A percentile compares a stretch with the other conserved stretches of the same genome.
Conservation (phyloP, 1,140 invertebrate genomes). For the Saccostrea glomerata region DNA sequence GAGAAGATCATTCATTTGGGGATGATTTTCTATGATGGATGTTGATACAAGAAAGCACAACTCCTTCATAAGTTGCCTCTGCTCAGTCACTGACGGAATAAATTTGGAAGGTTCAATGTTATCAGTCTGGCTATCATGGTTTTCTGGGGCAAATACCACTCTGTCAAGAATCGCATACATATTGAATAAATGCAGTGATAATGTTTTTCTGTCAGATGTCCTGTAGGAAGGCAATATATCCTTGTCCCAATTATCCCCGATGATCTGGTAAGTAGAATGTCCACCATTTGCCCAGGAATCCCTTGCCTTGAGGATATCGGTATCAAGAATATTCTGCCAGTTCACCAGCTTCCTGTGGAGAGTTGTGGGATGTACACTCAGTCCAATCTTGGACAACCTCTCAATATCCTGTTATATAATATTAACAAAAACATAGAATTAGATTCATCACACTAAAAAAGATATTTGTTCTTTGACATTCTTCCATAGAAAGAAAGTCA, state of each 20-base stretch:
- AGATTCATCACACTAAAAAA: neutral
- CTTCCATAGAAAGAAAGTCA: neutral
- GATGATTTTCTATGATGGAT: constrained; percentile 33
- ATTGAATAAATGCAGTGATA: constrained; percentile 52
- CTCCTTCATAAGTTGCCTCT: constrained; percentile 8
- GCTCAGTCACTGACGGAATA: constrained; percentile 42
- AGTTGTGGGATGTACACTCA: constrained; percentile 37
- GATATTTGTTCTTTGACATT: neutral
- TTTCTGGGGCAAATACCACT: neutral
- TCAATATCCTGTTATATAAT: constrained; percentile 37
- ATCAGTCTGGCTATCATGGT: neutral
- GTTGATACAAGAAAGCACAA: constrained; percentile 39
- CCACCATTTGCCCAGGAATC: constrained; percentile 35
- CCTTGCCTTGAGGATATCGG: neutral
- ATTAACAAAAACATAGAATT: neutral
- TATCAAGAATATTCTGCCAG: constrained; percentile 30
- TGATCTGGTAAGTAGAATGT: constrained; percentile 15
- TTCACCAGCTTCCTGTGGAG: neutral
- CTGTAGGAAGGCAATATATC: constrained; percentile 42
- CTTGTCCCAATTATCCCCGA: constrained; percentile 44
- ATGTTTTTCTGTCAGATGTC: constrained; percentile 40
- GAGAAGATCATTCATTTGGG: constrained; percentile 37
- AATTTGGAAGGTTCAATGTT: constrained; percentile 28
- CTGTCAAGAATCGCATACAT: constrained; percentile 48
- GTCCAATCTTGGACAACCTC: constrained; percentile 26